Base-by-base conservation (phyloP, 2,113 vertebrate genomes). In the Carassius auratus region DNA sequence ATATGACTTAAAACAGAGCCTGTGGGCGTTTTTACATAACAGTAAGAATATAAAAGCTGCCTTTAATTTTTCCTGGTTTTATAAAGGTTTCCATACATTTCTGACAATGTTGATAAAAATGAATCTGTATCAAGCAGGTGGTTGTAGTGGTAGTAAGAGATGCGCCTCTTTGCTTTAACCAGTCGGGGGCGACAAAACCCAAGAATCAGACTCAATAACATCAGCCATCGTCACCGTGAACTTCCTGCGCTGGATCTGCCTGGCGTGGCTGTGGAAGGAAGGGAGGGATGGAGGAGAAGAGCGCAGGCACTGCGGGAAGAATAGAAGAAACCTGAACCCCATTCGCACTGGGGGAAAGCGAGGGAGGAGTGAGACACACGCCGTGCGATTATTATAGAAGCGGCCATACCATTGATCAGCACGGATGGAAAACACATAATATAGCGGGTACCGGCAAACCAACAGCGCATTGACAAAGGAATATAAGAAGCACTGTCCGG, bases 351-450 rank as follows among this genome's bases (percentile, higher is more conserved):
- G 73, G 76, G 85, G 57, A 85, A 57, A 64, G 87, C 87, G 91
- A 89, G 90, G 84, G 87, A 85, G 88, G 84, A 80, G 83, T 89
- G 86, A 87, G 71, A 84, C 80, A 87, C 61, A 81, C 86, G 80
- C 61, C 55, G 57, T 8, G 48, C 81, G 74, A 85, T 73, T 89
- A 83, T 87, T 90, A 91, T 2, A 87, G 89, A 88, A 91, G 93
- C 93, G 88, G 94, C 93, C 95, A 95, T 95, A 94, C 87, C 90
- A 86, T 81, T 86, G 87, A 89, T 83, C 87, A 86, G 88, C 88
- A 86, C 80, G 89, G 85, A 57, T 86, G 90, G 17, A 68, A 77
- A 81, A 68, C 73, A 19, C 74, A 59, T 76, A 87, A 90, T 84
- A 75, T 8, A 83, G 84, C 85, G 74, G 84, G 81, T 83, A 86